Evolutionary conservation across 2,797 vertebrate species (phyloP).

Genomic region (Trichosurus vulpecula): DNA sequence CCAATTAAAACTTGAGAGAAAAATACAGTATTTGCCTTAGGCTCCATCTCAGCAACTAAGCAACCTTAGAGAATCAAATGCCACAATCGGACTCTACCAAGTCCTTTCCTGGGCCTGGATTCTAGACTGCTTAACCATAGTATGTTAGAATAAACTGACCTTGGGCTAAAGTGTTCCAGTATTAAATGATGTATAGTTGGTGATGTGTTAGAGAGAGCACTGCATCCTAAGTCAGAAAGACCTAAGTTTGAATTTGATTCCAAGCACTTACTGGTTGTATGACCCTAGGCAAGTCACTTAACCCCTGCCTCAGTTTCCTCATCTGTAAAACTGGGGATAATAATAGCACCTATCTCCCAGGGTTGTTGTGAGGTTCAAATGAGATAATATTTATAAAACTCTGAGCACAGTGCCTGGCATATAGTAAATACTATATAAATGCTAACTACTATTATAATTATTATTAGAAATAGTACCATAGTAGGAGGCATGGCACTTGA

Average conservation of each 20-base stretch:
- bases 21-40: constrained; percentile 64
- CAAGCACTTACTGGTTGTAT: neutral
- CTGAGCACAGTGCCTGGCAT: neutral
- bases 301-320: neutral
- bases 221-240: neutral
- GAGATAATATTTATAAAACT: neutral
- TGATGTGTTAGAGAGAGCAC: neutral
- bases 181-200: neutral
- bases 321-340: neutral
- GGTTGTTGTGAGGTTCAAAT: neutral
- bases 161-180: neutral
- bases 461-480: neutral
- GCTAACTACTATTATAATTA: neutral
- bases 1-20: constrained; percentile 73
- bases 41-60: constrained; percentile 59
- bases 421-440: neutral
- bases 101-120: neutral
- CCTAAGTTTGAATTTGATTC: neutral
- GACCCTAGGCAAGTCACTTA: neutral
- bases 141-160: neutral
- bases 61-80: constrained; percentile 40
- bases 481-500: neutral
- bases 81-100: neutral
- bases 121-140: neutral
- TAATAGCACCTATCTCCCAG: neutral